Evolutionary conservation across 2,888 invertebrate species (phyloP).

Genomic region (Macrosoma leucophasiata): DNA sequence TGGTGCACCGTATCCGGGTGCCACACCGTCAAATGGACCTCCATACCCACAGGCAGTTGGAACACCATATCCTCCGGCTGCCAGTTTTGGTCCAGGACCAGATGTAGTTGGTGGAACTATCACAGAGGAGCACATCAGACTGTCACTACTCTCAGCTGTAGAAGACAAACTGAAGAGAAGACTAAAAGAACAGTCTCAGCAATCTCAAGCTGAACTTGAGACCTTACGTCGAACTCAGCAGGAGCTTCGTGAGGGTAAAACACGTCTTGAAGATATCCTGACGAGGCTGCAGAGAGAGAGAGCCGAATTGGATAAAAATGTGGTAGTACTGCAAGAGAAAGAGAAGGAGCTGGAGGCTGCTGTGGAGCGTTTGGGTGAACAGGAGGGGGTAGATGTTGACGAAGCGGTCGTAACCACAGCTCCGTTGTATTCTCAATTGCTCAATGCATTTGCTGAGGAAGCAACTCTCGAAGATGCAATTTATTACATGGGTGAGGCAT

Average conservation of each 20-base stretch:
- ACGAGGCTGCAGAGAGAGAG: slow-evolving; percentile 84
- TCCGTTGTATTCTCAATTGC: slow-evolving; percentile 95
- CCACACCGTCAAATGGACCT: slow-evolving; percentile 46
- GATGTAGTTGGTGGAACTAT: slow-evolving; percentile 84
- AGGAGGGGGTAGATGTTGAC: slow-evolving; percentile 92
- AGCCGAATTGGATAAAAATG: slow-evolving; percentile 88
- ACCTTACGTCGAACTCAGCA: slow-evolving; percentile 90
- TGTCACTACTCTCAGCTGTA: slow-evolving; percentile 94
- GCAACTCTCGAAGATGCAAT: slow-evolving; percentile 99
- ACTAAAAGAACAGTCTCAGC: slow-evolving; percentile 92
- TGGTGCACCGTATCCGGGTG: slow-evolving; percentile 56
- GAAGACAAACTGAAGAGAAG: slow-evolving; percentile 93
- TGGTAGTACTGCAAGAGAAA: slow-evolving; percentile 88
- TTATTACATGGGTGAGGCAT: slow-evolving; percentile 97
- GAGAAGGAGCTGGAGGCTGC: slow-evolving; percentile 90
- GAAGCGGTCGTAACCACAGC: slow-evolving; percentile 98
- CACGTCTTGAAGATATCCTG: slow-evolving; percentile 87
- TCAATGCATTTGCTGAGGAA: slow-evolving; percentile 97
- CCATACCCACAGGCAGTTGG: slow-evolving; percentile 37
- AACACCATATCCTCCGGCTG: slow-evolving; percentile 47
- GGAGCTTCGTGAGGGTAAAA: slow-evolving; percentile 89
- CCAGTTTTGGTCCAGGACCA: slow-evolving; percentile 42
- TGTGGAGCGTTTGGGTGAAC: slow-evolving; percentile 83
- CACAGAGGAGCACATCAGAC: slow-evolving; percentile 95
- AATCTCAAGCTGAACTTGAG: slow-evolving; percentile 93